These are phyloP conservation scores for Brachionus koreanus DNA, from an alignment of 1,140 invertebrate species.

Conservation along the genomic window DNA sequence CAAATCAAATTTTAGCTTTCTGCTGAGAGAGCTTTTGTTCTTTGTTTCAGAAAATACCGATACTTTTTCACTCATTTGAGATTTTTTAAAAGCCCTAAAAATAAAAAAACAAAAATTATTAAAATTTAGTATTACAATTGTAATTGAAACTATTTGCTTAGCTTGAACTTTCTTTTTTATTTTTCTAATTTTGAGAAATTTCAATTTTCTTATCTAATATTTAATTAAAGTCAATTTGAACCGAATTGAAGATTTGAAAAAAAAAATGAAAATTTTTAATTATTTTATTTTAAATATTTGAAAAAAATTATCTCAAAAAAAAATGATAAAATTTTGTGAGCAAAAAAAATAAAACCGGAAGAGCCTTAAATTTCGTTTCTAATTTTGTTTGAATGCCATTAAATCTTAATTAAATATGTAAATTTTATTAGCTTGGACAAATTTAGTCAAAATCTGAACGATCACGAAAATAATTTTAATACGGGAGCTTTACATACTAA, in stretches of 20 bases:
- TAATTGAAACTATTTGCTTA: not conserved
- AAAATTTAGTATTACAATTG: not conserved
- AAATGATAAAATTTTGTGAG: not conserved
- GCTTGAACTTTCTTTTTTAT: not conserved
- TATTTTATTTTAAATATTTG: not conserved
- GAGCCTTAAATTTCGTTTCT: not conserved
- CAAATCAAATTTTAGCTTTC: slow-evolving; percentile 17
- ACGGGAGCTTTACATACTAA: not conserved
- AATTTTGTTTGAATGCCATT: not conserved
- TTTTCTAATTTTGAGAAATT: not conserved
- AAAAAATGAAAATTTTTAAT: not conserved
- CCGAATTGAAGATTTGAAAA: not conserved
- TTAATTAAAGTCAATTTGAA: slow-evolving; percentile 6
- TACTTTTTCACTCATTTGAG: not conserved
- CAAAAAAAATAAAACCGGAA: not conserved
- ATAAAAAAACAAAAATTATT: slow-evolving; percentile 3
- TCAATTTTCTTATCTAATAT: not conserved
- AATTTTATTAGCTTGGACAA: not conserved
- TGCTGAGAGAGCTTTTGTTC: slow-evolving; percentile 6
- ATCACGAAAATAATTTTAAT: not conserved
- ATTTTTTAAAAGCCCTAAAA: not conserved
- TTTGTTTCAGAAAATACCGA: not conserved
- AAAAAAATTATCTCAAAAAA: not conserved
- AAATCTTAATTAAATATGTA: not conserved
- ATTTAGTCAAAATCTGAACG: not conserved